These are phyloP conservation scores for Echinometra lucunter DNA, from an alignment of 53 echinoderm and acorn worm species.

Conservation along the genomic window DNA sequence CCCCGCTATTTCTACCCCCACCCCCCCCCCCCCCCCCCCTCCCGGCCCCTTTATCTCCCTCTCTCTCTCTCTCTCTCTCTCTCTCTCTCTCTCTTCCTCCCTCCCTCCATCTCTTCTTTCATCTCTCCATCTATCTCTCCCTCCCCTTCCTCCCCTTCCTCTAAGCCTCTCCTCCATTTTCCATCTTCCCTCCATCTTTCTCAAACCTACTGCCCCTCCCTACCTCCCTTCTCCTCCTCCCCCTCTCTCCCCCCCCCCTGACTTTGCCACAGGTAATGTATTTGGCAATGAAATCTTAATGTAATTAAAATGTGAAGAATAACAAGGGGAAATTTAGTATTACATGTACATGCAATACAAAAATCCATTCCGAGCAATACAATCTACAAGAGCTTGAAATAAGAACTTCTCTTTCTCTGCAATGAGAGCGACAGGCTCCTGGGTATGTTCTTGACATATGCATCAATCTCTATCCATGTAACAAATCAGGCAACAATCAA, in stretches of 20 bases:
- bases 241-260: neutral
- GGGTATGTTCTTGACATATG: neutral
- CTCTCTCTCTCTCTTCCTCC: neutral
- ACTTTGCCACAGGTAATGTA: neutral
- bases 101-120: neutral
- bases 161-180: neutral
- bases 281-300: neutral
- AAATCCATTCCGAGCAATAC: neutral
- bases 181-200: too few relatives aligned
- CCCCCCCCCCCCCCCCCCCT: neutral
- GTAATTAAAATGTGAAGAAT: too few relatives aligned
- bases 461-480: neutral
- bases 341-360: too few relatives aligned
- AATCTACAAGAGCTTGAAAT: neutral
- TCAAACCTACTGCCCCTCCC: neutral
- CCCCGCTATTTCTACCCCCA: too few relatives aligned
- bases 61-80: neutral
- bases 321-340: neutral
- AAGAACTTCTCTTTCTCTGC: neutral
- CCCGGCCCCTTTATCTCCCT: neutral
- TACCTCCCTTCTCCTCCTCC: neutral
- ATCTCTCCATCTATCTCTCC: neutral
- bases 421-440: neutral
- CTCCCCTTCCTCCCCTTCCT: too few relatives aligned
- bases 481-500: neutral